Base-by-base conservation (phyloP, 2,888 invertebrate genomes). In the Myopa testacea region DNA sequence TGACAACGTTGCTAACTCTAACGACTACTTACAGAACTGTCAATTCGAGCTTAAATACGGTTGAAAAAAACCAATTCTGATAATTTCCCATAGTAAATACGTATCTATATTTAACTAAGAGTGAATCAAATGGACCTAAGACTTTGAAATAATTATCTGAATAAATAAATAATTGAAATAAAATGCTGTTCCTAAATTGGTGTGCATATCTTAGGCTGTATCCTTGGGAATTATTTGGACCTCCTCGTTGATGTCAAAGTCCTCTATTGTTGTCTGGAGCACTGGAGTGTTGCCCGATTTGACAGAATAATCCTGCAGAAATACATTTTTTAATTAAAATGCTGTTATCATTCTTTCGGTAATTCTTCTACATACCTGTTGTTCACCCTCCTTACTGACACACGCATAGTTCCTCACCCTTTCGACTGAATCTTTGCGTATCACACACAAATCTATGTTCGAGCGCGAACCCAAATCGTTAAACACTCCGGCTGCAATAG, bases 391-490 rank as follows among this genome's bases (percentile, higher is more conserved):
- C 71, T 87, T 90, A 89, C 96, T 96, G 34, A 97, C 95, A 86
- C 95, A 92, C 85, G 98, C 96, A 88, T 94, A 97, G 70, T 97
- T 96, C 81, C 98, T 93, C 80, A 96, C 90, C 87, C 95, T 95
- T 79, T 97, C 95, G 5, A 94, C 94, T 50, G 92, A 91, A 62
- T 94, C 95, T 84, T 94, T 95, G 19, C 95, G 95, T 84, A 99
- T 98, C 10, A 99, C 93, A 88, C 98, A 98, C 76, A 99, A 88
- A 90, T 99, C 99, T 26, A 98, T 93, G 89, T 97, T 97, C 19
- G 96, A 97, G 75, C 99, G 98, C 65, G 98, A 99, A 14, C 96
- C 98, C 85, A 99, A 92, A 90, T 99, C 99, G 90, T 99, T 98
- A 90, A 98, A 98, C 84, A 99, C 96, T 91, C 99, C 99, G 84